Conservation (phyloP, 1,140 invertebrate species). For the Rhizoglyphus robini region DNA sequence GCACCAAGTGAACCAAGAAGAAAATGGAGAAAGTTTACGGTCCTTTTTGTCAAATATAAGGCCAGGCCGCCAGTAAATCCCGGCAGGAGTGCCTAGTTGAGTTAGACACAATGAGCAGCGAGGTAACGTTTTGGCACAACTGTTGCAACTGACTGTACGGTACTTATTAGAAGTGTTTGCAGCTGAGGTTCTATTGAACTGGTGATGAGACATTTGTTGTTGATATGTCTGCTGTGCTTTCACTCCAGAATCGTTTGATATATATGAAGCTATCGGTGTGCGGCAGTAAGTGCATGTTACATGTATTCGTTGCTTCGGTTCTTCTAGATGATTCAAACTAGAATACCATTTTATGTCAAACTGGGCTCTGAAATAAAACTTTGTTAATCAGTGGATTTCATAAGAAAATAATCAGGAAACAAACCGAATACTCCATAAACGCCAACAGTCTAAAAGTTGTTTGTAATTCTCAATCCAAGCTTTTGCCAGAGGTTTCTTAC, state of each 20-base stretch:
- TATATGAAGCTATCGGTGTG: conserved; percentile 66
- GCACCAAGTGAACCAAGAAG: conserved; percentile 93
- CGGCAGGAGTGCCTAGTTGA: conserved; percentile 65
- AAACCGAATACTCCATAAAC: conserved; percentile 53
- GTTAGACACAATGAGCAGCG: conserved; percentile 80
- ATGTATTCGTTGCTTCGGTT: conserved; percentile 60
- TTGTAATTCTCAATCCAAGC: conserved; percentile 63
- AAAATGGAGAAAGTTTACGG: conserved; percentile 33
- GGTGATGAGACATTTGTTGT: conserved; percentile 31
- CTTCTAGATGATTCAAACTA: conserved; percentile 42
- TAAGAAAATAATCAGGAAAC: conserved; percentile 20
- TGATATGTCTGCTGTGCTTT: conserved; percentile 40
- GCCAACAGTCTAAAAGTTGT: conserved; percentile 58
- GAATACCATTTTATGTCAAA: conserved; percentile 57
- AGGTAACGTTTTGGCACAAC: conserved; percentile 81
- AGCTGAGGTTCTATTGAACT: background rate
- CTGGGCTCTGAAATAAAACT: conserved; percentile 42
- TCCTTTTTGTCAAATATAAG: conserved; percentile 14
- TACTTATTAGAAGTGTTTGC: conserved; percentile 18
- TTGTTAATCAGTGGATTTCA: conserved; percentile 22
- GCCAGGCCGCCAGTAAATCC: conserved; percentile 23
- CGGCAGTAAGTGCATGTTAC: conserved; percentile 88
- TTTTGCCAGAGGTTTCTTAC: conserved; percentile 44
- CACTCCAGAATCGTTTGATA: background rate
- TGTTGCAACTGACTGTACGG: conserved; percentile 75